Base-by-base conservation (phyloP, 2,797 vertebrate genomes). In the Tarsius wallacei region DNA sequence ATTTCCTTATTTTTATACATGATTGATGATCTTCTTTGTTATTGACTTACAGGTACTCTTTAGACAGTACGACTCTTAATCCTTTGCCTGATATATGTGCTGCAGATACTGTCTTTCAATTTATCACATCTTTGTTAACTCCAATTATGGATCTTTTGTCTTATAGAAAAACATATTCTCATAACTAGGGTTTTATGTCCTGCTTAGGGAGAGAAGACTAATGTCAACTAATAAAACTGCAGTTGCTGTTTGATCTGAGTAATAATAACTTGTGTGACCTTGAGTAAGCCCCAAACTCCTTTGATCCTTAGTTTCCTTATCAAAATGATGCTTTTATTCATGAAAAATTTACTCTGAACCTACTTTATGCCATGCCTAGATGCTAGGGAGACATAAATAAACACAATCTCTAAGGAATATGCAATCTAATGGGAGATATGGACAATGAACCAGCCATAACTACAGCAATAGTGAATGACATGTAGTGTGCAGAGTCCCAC, bases 291-390 rank as follows among this genome's bases (percentile, higher is more conserved):
- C 4, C 31, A 31, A 24, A 70, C 24, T 85, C 26, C 36, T 85
- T 63, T 36, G 36, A 93, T 33, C 26, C 57, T 93, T 53, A 17
- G 24, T 78, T 96, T 88, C 71, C 33, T 93, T 53, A 87, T 49
- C 64, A 33, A 80, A 87, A 28, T 36, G 42, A 77, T 81, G n/a
- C 51, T 28, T 91, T 9, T 74, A 49, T 61, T 74, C 24, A 87
- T 42, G 77, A 12, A 66, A 71, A 83, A 78, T 73, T 91, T 76
- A 26, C 73, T 74, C 57, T 63, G 68, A 84, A 49, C 47, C 26
- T 33, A 49, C 47, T 21, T 42, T 49, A 22, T 17, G 53, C 21
- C 31, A 33, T 26, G 17, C 33, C n/a, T 24, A 59, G 26, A 49
- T 78, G 59, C 53, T 71, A 63, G 57, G 42, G 33, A 86, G 49